A percentile compares a stretch with the other conserved stretches of the same genome.
Evolutionary conservation across 1,140 invertebrate species (phyloP).

Genomic region (Papilio xuthus): DNA sequence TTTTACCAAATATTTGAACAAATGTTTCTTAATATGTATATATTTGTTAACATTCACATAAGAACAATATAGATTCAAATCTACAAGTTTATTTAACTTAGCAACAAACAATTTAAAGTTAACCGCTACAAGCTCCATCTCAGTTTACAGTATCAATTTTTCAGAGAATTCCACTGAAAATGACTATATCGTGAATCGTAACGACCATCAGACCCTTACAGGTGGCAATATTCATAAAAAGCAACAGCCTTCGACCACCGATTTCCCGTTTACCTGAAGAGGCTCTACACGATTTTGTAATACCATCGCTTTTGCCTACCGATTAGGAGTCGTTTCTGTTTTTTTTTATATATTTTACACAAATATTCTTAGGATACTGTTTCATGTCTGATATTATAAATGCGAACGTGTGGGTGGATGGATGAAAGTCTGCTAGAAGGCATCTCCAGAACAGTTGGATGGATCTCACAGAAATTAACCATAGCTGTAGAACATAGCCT

Average conservation of each 20-base stretch:
- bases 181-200: constrained; percentile 3
- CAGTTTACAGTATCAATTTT: constrained; percentile 8
- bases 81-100: neutral
- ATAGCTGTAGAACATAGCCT: no score
- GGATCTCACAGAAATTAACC: no score
- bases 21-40: no score
- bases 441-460: no score
- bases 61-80: neutral
- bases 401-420: no score
- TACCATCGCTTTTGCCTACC: constrained; percentile 3
- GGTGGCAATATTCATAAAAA: constrained; percentile 38
- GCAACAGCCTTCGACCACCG: constrained; percentile 24
- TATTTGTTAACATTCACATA: no score
- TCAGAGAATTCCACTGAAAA: constrained; percentile 16
- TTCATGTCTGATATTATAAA: no score
- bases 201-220: constrained; percentile 26
- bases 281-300: neutral
- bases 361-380: no score
- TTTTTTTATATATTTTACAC: no score
- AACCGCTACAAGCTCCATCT: neutral
- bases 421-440: no score
- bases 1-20: no score
- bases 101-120: neutral
- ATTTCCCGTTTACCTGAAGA: constrained; percentile 32
- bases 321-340: neutral